Base-by-base conservation (phyloP, 2,888 invertebrate species). In the Agapostemon virescens region DNA sequence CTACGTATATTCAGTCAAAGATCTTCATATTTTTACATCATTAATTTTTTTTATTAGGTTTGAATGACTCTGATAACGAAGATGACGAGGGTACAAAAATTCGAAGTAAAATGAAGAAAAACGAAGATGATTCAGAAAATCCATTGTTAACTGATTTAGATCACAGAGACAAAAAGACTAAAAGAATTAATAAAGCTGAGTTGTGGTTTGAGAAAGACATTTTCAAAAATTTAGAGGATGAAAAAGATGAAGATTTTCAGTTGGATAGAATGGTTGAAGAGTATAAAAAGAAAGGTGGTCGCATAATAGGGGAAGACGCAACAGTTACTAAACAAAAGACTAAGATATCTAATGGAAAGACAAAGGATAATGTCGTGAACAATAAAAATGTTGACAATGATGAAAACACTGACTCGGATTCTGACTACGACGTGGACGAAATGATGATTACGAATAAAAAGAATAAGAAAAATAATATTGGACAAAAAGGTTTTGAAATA, bases 131-230 rank as follows among this genome's bases (percentile, higher is more conserved):
- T 80, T 13, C 67, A 9, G 79, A 82, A 20, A 89, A 92, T 84
- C 97, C 98, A 0, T 92, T 98, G 0, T 94, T 98, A 42, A 97
- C 96, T 13, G 97, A 97, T 88, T 93, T 97, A 63, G 97, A 98
- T 91, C 94, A 95, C 77, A 94, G 96, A 5, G 96, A 96, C 84
- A 96, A 96, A 82, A 95, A 95, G 71, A 95, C 96, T 7, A 96
- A 95, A 87, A 94, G 96, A 26, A 94, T 95, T 23, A 95, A 96
- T 87, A 97, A 97, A 91, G 97, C 97, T 0, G 95, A 97, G 87
- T 93, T 97, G 45, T 98, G 98, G 97, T 97, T 97, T 92, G 96
- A 97, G 89, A 96, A 97, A 90, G 97, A 97, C 83, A 95, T 95
- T 85, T 96, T 98, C 85, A 96, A 97, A 91, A 95, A 96, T 88